A percentile compares a stretch with the other conserved stretches of the same genome.
Evolutionary conservation across 2,888 invertebrate genomes (phyloP).

Genomic region (Plemyria rubiginata): DNA sequence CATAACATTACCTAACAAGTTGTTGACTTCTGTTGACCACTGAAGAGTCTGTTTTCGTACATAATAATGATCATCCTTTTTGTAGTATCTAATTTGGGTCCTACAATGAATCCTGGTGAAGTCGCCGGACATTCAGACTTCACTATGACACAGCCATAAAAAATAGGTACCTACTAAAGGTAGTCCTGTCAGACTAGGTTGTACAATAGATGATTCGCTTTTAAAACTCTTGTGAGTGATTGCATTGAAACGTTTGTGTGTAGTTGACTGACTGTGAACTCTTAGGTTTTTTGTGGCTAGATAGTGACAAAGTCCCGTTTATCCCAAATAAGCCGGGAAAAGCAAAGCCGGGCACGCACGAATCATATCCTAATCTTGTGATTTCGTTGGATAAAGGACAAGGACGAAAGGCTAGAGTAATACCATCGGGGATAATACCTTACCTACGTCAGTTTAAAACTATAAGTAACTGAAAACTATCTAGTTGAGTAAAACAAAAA

Average conservation of each 20-base stretch:
- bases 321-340: constrained; percentile 41
- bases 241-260: constrained; percentile 7
- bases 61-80: too few species aligned
- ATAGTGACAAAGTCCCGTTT: constrained; percentile 14
- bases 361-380: constrained; percentile 34
- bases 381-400: constrained; percentile 29
- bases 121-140: too few species aligned
- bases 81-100: too few species aligned
- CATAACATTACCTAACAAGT: background rate
- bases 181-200: too few species aligned
- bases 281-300: constrained; percentile 8
- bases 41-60: too few species aligned
- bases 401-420: constrained; percentile 18
- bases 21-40: too few species aligned
- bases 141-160: too few species aligned
- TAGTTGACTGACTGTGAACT: constrained; percentile 7
- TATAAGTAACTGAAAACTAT: background rate
- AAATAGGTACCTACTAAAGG: too few species aligned
- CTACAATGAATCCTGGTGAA: too few species aligned
- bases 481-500: too few species aligned
- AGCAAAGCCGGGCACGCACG: constrained; percentile 46
- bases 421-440: constrained; percentile 1
- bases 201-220: too few species aligned
- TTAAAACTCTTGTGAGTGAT: too few species aligned
- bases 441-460: constrained; percentile 9